Percentiles rank a stretch among this genome's conserved stretches.
These are phyloP conservation scores for Microctonus hyperodae DNA, from an alignment of 2,888 invertebrate species.

Conservation along the genomic window DNA sequence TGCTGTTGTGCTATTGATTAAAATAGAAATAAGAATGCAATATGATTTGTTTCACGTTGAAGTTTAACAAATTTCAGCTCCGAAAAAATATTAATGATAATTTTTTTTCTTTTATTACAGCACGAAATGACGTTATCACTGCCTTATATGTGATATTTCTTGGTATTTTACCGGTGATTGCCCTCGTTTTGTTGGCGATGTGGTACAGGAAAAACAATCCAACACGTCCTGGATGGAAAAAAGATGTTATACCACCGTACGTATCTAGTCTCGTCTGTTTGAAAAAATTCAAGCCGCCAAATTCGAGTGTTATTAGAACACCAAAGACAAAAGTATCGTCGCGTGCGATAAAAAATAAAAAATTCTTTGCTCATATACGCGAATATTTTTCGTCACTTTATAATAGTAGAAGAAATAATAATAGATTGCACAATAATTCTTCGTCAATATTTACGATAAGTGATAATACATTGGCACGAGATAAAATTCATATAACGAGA, in stretches of 20 bases:
- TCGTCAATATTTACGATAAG: constrained; percentile 50
- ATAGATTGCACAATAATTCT: background rate
- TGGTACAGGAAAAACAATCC: constrained; percentile 80
- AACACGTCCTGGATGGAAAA: constrained; percentile 65
- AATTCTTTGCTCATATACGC: background rate
- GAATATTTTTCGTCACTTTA: background rate
- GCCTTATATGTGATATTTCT: constrained; percentile 89
- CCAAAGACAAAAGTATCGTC: background rate
- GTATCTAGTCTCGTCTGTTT: constrained; percentile 62
- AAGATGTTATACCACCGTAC: constrained; percentile 65
- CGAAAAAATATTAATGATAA: background rate
- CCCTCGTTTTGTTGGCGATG: constrained; percentile 72
- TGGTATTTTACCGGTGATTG: constrained; percentile 79
- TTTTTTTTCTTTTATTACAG: constrained; percentile 65
- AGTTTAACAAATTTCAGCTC: background rate
- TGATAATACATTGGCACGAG: constrained; percentile 44
- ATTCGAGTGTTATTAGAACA: background rate
- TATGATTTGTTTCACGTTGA: no score
- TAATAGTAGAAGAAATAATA: background rate
- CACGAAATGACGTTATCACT: constrained; percentile 77
- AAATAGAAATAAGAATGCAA: no score
- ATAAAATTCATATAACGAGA: constrained; percentile 67
- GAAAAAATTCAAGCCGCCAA: constrained; percentile 40
- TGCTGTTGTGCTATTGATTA: no score
- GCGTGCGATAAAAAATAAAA: background rate